Conservation (phyloP, 2,888 invertebrate genomes). For the Dinocampus coccinellae region DNA sequence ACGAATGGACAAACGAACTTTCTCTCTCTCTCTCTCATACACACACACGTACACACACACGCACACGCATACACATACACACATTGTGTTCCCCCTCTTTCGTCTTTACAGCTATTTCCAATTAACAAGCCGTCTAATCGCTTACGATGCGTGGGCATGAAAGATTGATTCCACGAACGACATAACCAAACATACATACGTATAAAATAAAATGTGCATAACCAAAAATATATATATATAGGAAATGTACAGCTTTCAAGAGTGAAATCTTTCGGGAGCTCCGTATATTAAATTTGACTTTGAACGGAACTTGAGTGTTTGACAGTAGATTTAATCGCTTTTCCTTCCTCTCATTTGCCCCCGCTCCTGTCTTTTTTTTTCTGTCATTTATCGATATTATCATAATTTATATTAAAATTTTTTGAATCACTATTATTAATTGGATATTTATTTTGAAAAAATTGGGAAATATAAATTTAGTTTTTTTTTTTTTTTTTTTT, state of each 20-base stretch:
- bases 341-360: background rate
- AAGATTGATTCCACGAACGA: constrained; percentile 11
- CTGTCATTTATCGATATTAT: no score
- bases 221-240: background rate
- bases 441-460: background rate
- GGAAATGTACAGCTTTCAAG: background rate
- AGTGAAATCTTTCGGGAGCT: background rate
- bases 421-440: no score
- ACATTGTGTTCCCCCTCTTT: no score
- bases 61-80: no score
- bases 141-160: constrained; percentile 12
- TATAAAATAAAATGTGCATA: background rate
- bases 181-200: background rate
- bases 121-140: constrained; percentile 17
- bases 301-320: constrained; percentile 21
- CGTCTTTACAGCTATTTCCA: background rate
- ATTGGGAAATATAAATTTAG: background rate
- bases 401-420: no score
- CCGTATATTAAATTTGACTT: background rate
- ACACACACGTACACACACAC: no score
- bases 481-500: no score
- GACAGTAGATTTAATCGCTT: background rate
- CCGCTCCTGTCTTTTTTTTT: no score
- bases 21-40: no score
- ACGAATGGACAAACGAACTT: background rate